These are phyloP conservation scores for Calcarius lapponicus DNA, from an alignment of 2,797 vertebrate genomes.

Conservation along the genomic window DNA sequence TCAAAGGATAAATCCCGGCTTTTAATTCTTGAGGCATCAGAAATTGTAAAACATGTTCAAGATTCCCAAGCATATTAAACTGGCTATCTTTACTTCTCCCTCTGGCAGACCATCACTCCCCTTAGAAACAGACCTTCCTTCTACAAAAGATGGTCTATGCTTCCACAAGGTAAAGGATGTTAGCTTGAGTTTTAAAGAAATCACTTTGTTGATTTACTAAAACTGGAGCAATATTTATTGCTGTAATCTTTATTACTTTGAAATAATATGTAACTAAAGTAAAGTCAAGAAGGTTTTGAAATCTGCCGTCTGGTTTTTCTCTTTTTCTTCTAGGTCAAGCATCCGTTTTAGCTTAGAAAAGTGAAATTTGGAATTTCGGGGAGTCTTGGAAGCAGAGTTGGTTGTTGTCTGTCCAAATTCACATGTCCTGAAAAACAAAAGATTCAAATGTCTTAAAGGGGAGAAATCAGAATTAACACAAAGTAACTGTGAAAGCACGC, in stretches of 20 bases:
- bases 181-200: background rate
- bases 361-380: conserved; percentile 81
- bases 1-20: background rate
- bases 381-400: conserved; percentile 74
- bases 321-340: conserved; percentile 82
- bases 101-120: background rate
- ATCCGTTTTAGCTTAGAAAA: conserved; percentile 89
- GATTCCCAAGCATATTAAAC: background rate
- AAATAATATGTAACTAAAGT: conserved; percentile 72
- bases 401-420: conserved; percentile 65
- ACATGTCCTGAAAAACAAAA: conserved; percentile 71
- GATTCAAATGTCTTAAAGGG: background rate
- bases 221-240: background rate
- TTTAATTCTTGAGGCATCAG: background rate
- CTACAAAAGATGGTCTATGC: background rate
- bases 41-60: background rate
- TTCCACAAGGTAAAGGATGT: background rate
- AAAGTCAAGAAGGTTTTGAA: conserved; percentile 90
- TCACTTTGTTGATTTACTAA: background rate
- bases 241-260: conserved; percentile 12
- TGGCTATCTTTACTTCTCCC: background rate
- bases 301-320: conserved; percentile 79
- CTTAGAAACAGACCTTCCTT: background rate
- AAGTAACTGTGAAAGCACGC: background rate
- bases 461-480: background rate